Conservation (phyloP, 2,797 vertebrate species). For the Petrocephalus schoutedeni region DNA sequence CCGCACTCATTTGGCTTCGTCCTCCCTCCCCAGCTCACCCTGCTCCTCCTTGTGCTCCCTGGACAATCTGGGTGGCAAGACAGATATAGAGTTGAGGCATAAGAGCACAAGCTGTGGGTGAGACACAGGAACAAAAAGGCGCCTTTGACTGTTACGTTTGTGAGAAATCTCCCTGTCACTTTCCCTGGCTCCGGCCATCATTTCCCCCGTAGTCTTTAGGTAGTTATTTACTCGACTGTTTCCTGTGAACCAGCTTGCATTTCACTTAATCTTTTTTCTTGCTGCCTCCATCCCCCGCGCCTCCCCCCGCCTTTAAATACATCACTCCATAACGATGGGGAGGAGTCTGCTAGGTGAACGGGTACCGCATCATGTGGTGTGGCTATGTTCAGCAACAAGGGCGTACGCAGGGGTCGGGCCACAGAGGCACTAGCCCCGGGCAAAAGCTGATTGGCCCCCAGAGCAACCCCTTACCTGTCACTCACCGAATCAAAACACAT, state of each 20-base stretch:
- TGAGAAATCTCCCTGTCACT: slow-evolving; percentile 10
- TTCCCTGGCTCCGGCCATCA: background rate
- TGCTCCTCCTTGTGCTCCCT: background rate
- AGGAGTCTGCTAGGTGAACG: background rate
- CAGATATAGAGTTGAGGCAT: background rate
- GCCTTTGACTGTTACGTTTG: background rate
- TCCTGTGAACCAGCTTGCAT: background rate
- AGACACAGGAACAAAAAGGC: background rate
- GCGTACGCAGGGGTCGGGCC: background rate
- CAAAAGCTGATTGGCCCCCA: background rate
- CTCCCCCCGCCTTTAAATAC: background rate
- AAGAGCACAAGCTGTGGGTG: background rate
- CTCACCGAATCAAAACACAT: background rate
- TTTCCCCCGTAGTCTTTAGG: background rate
- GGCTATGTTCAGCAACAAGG: background rate
- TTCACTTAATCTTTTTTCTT: background rate
- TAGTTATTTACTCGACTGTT: background rate
- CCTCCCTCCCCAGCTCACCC: background rate
- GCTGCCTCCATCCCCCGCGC: background rate
- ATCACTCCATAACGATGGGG: background rate
- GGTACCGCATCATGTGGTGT: background rate
- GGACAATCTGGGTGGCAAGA: background rate
- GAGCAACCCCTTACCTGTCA: background rate
- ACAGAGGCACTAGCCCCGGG: background rate
- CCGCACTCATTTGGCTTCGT: background rate